Percentiles rank a stretch among this genome's conserved stretches.
Evolutionary conservation across 2,113 vertebrate genomes (phyloP).

Genomic region (Leucoraja erinaceus): DNA sequence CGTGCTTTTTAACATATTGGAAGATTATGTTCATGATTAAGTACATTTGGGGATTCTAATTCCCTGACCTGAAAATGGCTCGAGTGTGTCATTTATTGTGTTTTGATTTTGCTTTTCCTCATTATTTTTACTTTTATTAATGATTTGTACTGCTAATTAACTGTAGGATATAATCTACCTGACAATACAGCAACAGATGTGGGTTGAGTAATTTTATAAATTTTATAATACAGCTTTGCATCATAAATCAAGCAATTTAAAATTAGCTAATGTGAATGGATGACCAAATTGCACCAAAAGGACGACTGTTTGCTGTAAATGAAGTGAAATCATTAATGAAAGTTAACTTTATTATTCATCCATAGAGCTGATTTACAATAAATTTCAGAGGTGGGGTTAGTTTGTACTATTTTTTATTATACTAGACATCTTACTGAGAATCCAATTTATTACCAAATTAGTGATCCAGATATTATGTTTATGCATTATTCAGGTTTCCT

Average conservation of each 20-base stretch:
- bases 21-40: constrained; percentile 44
- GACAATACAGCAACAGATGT: constrained; percentile 37
- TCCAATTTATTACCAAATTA: constrained; percentile 26
- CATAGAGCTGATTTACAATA: constrained; percentile 32
- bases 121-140: constrained; percentile 40
- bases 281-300: background rate
- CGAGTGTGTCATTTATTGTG: constrained; percentile 41
- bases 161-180: constrained; percentile 41
- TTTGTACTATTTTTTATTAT: constrained; percentile 36
- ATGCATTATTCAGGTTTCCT: background rate
- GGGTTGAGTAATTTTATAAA: constrained; percentile 21
- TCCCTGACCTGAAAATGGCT: constrained; percentile 41
- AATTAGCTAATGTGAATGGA: constrained; percentile 38
- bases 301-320: constrained; percentile 39
- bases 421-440: constrained; percentile 6
- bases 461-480: constrained; percentile 13
- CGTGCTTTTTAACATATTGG: constrained; percentile 8
- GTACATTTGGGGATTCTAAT: constrained; percentile 44
- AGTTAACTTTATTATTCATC: constrained; percentile 40
- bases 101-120: constrained; percentile 33
- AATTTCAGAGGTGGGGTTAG: constrained; percentile 1
- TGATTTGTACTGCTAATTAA: constrained; percentile 44
- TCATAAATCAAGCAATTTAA: constrained; percentile 42
- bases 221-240: constrained; percentile 40
- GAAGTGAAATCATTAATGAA: constrained; percentile 35